Evolutionary conservation across 1,140 invertebrate genomes (phyloP).

Genomic region (Asobara japonica): DNA sequence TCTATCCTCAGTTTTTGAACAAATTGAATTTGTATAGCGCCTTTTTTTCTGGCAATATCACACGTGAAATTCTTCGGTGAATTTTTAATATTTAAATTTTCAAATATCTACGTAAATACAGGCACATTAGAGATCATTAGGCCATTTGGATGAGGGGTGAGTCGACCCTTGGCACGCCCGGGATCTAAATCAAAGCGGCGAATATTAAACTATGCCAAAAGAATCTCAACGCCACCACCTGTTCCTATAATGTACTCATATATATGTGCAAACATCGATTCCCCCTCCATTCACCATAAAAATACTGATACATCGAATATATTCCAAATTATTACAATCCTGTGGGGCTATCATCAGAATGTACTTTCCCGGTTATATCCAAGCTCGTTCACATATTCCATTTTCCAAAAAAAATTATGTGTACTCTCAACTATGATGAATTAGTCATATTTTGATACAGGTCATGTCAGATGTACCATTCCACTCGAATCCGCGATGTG

Average conservation of each 20-base stretch:
- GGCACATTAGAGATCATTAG: background rate
- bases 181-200: constrained; percentile 46
- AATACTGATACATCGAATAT: background rate
- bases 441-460: too few species aligned
- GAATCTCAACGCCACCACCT: constrained; percentile 50
- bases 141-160: background rate
- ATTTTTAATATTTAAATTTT: background rate
- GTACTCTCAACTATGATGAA: too few species aligned
- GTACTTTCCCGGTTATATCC: background rate
- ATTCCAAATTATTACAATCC: background rate
- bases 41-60: too few species aligned
- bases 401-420: too few species aligned
- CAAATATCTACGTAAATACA: background rate
- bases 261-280: constrained; percentile 43
- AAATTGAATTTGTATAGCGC: background rate
- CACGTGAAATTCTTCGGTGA: background rate
- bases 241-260: constrained; percentile 55
- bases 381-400: background rate
- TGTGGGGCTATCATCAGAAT: background rate
- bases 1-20: background rate
- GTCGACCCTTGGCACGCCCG: constrained; percentile 9
- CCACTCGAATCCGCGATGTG: background rate
- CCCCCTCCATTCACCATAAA: background rate
- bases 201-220: constrained; percentile 54
- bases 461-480: too few species aligned